Evolutionary conservation across 2,797 vertebrate species (phyloP).

Genomic region (Dipus sagitta): DNA sequence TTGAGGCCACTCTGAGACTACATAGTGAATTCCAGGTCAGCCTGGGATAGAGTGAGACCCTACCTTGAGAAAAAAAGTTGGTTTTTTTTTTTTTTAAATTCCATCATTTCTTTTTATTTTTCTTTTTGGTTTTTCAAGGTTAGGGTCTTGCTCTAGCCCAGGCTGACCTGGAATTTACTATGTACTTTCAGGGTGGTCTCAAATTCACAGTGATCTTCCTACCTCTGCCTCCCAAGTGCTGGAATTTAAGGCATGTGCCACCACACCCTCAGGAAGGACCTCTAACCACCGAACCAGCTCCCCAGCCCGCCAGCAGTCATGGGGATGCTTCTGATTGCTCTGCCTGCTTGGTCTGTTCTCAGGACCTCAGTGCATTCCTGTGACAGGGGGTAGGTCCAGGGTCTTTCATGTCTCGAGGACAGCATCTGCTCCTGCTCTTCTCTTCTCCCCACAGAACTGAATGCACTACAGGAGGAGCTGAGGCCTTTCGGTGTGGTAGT

Average conservation of each 20-base stretch:
- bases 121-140: too few species aligned
- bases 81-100: too few species aligned
- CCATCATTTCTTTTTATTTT: too few species aligned
- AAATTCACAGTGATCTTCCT: background rate
- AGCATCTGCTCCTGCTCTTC: background rate
- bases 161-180: too few species aligned
- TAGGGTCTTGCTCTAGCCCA: too few species aligned
- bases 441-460: conserved; percentile 89
- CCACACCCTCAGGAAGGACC: background rate
- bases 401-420: too few species aligned
- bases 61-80: too few species aligned
- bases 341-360: background rate
- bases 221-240: background rate
- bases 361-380: background rate
- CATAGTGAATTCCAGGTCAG: too few species aligned
- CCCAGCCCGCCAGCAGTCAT: background rate
- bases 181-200: background rate
- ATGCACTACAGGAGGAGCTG: conserved; percentile 95
- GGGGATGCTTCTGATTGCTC: background rate
- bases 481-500: conserved; percentile 86
- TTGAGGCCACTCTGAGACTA: too few species aligned
- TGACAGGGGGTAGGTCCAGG: background rate
- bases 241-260: background rate
- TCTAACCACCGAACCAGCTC: too few species aligned
- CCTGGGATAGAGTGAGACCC: too few species aligned